Evolutionary conservation across 2,888 invertebrate species (phyloP).

Genomic region (Phorcus lineatus): DNA sequence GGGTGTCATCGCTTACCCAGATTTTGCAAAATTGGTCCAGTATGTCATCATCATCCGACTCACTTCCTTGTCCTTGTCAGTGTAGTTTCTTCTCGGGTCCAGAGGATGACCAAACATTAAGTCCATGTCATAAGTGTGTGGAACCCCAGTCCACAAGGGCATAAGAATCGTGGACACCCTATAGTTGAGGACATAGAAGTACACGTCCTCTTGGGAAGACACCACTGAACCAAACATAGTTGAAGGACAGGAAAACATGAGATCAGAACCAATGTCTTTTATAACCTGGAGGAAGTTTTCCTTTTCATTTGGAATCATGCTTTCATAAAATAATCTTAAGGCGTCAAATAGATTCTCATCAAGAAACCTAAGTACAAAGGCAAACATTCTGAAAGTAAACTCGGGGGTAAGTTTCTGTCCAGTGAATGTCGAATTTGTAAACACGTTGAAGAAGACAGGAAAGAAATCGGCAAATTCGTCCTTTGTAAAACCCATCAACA

Average conservation of each 20-base stretch:
- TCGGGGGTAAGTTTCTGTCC: too few relatives aligned
- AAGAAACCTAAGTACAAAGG: too few relatives aligned
- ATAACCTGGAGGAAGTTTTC: too few relatives aligned
- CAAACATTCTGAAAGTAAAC: too few relatives aligned
- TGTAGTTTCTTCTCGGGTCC: conserved; percentile 81
- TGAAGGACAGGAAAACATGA: too few relatives aligned
- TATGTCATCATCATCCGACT: conserved; percentile 91
- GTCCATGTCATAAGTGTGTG: conserved; percentile 69
- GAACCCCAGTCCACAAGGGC: conserved; percentile 63
- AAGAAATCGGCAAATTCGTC: conserved; percentile 87
- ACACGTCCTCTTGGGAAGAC: conserved; percentile 34
- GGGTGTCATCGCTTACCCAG: conserved; percentile 81
- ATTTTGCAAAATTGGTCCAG: conserved; percentile 96
- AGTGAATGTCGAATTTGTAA: too few relatives aligned
- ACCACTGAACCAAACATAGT: too few relatives aligned
- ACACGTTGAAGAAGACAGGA: too few relatives aligned
- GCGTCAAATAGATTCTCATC: too few relatives aligned
- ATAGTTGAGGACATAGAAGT: conserved; percentile 57
- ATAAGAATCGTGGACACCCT: conserved; percentile 46
- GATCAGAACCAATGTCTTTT: too few relatives aligned
- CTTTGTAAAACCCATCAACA: conserved; percentile 93
- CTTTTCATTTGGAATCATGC: too few relatives aligned
- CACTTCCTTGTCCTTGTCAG: conserved; percentile 87
- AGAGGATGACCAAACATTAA: conserved; percentile 65
- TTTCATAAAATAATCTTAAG: too few relatives aligned